These are phyloP conservation scores for Zonotrichia leucophrys DNA, from an alignment of 2,113 vertebrate species.

Conservation along the genomic window DNA sequence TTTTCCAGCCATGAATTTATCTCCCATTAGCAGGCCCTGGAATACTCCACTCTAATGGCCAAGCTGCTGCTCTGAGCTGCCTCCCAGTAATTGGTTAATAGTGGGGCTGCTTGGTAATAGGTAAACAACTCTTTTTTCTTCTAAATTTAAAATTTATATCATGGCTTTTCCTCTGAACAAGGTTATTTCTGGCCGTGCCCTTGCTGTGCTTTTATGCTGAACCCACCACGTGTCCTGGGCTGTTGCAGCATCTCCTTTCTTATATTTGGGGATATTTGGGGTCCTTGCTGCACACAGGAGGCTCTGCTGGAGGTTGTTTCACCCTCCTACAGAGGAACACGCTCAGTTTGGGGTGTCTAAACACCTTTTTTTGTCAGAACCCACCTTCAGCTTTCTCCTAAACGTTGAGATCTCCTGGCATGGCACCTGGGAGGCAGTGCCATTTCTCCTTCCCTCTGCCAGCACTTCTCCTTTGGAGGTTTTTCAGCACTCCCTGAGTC, in stretches of 20 bases:
- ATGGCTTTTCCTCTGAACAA: background rate
- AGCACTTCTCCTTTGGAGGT: background rate
- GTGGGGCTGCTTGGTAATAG: background rate
- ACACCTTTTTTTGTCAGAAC: background rate
- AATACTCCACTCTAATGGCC: background rate
- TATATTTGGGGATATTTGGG: background rate
- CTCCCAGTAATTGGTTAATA: slow-evolving; percentile 60
- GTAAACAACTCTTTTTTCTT: background rate
- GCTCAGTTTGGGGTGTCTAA: rapidly evolving
- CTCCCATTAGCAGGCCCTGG: slow-evolving; percentile 7
- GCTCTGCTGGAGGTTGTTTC: background rate
- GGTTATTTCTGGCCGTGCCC: slow-evolving; percentile 15
- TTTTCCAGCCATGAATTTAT: slow-evolving; percentile 20
- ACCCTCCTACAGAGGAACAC: rapidly evolving
- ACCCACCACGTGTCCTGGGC: background rate
- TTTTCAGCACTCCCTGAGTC: background rate
- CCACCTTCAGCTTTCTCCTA: background rate
- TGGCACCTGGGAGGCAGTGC: background rate
- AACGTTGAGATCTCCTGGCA: background rate
- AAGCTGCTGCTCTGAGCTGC: slow-evolving; percentile 61
- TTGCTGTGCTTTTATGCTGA: background rate
- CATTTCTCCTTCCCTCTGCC: background rate
- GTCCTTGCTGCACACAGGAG: background rate
- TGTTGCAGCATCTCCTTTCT: background rate
- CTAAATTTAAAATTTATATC: background rate